A percentile compares a stretch with the other conserved stretches of the same genome.
These are phyloP conservation scores for Hylia prasina DNA, from an alignment of 2,113 vertebrate genomes.

Conservation along the genomic window DNA sequence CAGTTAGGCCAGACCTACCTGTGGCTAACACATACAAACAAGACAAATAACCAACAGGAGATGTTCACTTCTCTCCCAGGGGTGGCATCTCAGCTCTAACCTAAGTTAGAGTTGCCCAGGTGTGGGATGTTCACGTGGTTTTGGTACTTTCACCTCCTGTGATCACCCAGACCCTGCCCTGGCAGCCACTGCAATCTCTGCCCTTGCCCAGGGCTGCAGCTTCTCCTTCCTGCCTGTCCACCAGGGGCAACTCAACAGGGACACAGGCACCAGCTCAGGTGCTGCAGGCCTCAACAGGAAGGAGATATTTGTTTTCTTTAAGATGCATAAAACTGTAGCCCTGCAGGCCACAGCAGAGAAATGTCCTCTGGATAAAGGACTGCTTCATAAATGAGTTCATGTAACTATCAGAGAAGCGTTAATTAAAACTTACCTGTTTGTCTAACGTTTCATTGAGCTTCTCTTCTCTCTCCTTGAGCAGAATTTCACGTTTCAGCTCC, in stretches of 20 bases:
- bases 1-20: not conserved
- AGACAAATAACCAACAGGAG: not conserved
- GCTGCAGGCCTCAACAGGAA: not conserved
- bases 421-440: conserved; percentile 73
- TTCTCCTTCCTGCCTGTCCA: not conserved
- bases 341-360: not conserved
- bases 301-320: not conserved
- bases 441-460: conserved; percentile 67
- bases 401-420: not conserved
- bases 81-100: not conserved
- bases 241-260: not conserved
- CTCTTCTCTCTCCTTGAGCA: conserved; percentile 64
- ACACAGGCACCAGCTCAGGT: not conserved
- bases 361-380: not conserved
- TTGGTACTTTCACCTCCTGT: not conserved
- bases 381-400: not conserved
- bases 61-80: not conserved
- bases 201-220: not conserved
- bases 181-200: not conserved
- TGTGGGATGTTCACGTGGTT: not conserved
- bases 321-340: not conserved
- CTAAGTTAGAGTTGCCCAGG: too few species aligned
- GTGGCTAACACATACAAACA: not conserved
- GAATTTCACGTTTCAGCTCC: conserved; percentile 60
- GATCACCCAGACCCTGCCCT: not conserved